phyloP scores from a whole-genome alignment of 2,113 vertebrate genomes.

The Alaudala cheleensis region DNA sequence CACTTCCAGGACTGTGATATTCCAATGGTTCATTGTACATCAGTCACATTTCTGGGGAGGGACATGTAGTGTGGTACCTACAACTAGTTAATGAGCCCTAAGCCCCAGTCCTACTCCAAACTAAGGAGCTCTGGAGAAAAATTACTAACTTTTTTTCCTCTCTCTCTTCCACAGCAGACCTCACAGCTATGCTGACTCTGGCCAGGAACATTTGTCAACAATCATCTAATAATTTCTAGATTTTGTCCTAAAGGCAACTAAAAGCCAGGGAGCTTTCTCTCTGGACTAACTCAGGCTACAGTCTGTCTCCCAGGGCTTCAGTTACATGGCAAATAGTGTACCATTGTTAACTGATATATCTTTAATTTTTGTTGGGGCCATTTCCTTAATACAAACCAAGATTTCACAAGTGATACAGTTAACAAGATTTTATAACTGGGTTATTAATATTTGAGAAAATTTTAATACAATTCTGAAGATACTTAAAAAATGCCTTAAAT shows the following conservation, averaged over 20 bases:
- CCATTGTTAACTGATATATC: background rate
- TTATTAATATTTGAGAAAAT: background rate
- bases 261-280: background rate
- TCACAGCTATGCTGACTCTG: background rate
- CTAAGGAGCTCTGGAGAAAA: background rate
- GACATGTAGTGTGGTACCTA: rapidly evolving
- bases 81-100: background rate
- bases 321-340: background rate
- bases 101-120: background rate
- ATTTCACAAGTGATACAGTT: background rate
- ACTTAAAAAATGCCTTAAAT: conserved; percentile 47
- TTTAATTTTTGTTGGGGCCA: background rate
- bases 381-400: background rate
- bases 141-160: rapidly evolving
- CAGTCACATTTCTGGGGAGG: background rate
- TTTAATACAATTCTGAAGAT: background rate
- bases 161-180: background rate
- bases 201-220: background rate
- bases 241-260: background rate
- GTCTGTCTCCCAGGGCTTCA: background rate
- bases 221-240: background rate
- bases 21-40: background rate
- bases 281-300: background rate
- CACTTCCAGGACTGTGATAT: background rate
- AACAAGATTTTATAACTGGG: background rate